Percentiles rank a stretch among this genome's conserved stretches.
phyloP scores from a whole-genome alignment of 2,888 invertebrate species.

The Monoplex corrugatus region DNA sequence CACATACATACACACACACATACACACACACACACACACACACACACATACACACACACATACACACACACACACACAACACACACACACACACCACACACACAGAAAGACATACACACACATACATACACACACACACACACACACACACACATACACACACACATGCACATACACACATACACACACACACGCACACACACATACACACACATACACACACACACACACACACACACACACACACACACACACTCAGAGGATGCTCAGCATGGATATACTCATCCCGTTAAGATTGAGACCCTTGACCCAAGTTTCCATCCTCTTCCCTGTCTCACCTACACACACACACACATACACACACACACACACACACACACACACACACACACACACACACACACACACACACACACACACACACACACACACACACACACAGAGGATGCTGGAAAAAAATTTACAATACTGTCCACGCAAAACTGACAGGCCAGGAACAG shows the following conservation, averaged over 20 bases:
- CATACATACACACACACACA: not conserved
- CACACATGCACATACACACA: not conserved
- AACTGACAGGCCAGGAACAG: no score
- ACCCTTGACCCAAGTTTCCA: not conserved
- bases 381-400: slow-evolving; percentile 8
- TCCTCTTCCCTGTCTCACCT: not conserved
- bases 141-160: not conserved
- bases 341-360: not conserved
- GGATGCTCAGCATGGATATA: not conserved
- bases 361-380: not conserved
- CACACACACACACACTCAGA: not conserved
- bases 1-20: not conserved
- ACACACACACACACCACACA: not conserved
- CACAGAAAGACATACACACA: not conserved
- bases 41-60: not conserved
- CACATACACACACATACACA: not conserved
- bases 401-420: slow-evolving; percentile 24
- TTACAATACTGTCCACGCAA: no score
- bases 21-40: not conserved
- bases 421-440: not conserved
- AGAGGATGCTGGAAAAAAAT: no score
- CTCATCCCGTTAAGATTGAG: not conserved
- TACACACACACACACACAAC: slow-evolving; percentile 18
- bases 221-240: not conserved
- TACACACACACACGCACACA: not conserved